Evolutionary conservation across 2,888 invertebrate species (phyloP).

Genomic region (Tetropium fuscum): DNA sequence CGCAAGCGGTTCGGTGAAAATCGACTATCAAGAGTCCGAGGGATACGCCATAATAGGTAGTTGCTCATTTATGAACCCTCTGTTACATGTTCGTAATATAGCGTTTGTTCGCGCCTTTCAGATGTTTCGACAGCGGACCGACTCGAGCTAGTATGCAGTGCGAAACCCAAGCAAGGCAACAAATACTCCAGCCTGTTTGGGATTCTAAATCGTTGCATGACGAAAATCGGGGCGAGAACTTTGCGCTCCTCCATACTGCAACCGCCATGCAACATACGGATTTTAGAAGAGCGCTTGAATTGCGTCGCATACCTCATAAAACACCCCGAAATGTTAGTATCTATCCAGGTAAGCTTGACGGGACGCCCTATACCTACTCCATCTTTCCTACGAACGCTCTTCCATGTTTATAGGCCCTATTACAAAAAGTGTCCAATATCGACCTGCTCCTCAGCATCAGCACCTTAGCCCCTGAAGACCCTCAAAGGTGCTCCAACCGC

Average conservation of each 20-base stretch:
- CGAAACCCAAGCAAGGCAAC: slow-evolving; percentile 63
- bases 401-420: slow-evolving; percentile 68
- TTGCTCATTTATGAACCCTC: too few relatives aligned
- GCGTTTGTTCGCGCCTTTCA: too few relatives aligned
- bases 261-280: slow-evolving; percentile 77
- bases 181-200: slow-evolving; percentile 72
- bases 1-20: slow-evolving; percentile 80
- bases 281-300: slow-evolving; percentile 78
- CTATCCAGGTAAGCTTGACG: slow-evolving; percentile 64
- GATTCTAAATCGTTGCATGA: slow-evolving; percentile 77
- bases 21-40: slow-evolving; percentile 86
- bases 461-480: slow-evolving; percentile 67
- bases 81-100: too few relatives aligned
- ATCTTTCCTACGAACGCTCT: too few relatives aligned
- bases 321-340: slow-evolving; percentile 73
- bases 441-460: slow-evolving; percentile 80
- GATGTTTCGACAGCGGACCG: slow-evolving; percentile 86
- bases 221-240: slow-evolving; percentile 80
- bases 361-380: background rate
- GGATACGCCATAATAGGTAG: slow-evolving; percentile 86
- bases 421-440: slow-evolving; percentile 80
- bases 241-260: slow-evolving; percentile 85
- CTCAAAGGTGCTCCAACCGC: slow-evolving; percentile 73
- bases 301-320: slow-evolving; percentile 82
- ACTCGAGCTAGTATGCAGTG: slow-evolving; percentile 75